Conservation (phyloP, 2,888 invertebrate genomes). For the Cryptops parisi region DNA sequence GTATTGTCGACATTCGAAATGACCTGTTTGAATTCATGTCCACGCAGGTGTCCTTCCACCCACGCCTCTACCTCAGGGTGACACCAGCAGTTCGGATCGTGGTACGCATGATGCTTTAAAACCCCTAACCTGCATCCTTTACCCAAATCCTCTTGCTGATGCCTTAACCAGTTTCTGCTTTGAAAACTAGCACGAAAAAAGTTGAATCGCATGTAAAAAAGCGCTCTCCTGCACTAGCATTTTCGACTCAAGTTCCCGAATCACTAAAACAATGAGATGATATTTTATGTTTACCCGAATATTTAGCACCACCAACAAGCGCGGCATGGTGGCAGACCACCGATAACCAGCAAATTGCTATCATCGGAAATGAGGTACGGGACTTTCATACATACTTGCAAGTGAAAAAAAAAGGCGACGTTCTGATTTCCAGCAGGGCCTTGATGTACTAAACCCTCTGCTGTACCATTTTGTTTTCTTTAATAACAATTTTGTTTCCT, state of each 20-base stretch:
- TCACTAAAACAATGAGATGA: background rate
- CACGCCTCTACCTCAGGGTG: background rate
- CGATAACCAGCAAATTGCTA: slow-evolving; percentile 41
- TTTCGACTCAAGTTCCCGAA: background rate
- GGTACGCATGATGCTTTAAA: slow-evolving; percentile 11
- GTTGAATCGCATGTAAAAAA: background rate
- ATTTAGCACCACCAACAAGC: slow-evolving; percentile 39
- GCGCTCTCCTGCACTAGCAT: too few relatives aligned
- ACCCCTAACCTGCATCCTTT: background rate
- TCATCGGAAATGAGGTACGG: slow-evolving; percentile 28
- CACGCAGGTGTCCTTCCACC: slow-evolving; percentile 2
- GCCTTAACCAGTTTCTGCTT: background rate
- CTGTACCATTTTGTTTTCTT: too few relatives aligned
- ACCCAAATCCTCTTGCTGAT: background rate
- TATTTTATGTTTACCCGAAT: background rate
- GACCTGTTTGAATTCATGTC: background rate
- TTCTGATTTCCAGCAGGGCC: background rate
- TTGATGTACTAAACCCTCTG: too few relatives aligned
- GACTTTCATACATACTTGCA: background rate
- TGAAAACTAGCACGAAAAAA: background rate
- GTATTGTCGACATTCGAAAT: too few relatives aligned
- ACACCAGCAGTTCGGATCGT: slow-evolving; percentile 5
- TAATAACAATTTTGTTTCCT: too few relatives aligned
- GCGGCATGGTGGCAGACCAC: slow-evolving; percentile 64
- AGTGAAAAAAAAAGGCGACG: too few relatives aligned